These are phyloP conservation scores for Epirrita christyi DNA, from an alignment of 2,888 invertebrate genomes.

Conservation along the genomic window DNA sequence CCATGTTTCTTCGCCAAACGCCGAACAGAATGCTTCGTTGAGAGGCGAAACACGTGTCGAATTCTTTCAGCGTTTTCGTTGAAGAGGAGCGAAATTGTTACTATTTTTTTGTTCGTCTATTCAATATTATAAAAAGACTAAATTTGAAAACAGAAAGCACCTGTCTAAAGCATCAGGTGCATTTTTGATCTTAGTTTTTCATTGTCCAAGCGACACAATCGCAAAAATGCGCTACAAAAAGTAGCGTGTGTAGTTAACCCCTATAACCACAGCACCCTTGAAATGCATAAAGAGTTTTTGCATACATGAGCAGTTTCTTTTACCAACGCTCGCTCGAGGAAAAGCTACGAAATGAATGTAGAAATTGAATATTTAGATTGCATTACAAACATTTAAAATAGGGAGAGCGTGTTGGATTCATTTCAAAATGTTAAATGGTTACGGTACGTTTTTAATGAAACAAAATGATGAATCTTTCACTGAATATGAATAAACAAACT, in stretches of 20 bases:
- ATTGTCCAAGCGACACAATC: slow-evolving; percentile 11
- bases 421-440: slow-evolving; percentile 25
- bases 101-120: too few species aligned
- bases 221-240: slow-evolving; percentile 19
- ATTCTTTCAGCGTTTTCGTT: too few species aligned
- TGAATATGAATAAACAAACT: neutral
- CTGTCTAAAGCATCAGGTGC: slow-evolving; percentile 2
- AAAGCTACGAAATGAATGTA: slow-evolving; percentile 50
- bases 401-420: slow-evolving; percentile 28
- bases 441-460: slow-evolving; percentile 17
- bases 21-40: too few species aligned
- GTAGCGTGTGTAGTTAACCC: slow-evolving; percentile 23
- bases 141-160: neutral
- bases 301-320: slow-evolving; percentile 62
- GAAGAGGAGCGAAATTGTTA: too few species aligned
- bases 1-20: too few species aligned
- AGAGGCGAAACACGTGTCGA: too few species aligned
- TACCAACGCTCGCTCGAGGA: slow-evolving; percentile 51
- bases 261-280: slow-evolving; percentile 62
- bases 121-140: neutral
- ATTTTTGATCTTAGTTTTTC: slow-evolving; percentile 7
- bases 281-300: slow-evolving; percentile 69
- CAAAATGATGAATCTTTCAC: slow-evolving; percentile 8
- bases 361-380: slow-evolving; percentile 42
- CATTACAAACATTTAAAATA: slow-evolving; percentile 36